A percentile compares a stretch with the other conserved stretches of the same genome.
phyloP scores from a whole-genome alignment of 2,888 invertebrate species.

The Petrolisthes cinctipes region DNA sequence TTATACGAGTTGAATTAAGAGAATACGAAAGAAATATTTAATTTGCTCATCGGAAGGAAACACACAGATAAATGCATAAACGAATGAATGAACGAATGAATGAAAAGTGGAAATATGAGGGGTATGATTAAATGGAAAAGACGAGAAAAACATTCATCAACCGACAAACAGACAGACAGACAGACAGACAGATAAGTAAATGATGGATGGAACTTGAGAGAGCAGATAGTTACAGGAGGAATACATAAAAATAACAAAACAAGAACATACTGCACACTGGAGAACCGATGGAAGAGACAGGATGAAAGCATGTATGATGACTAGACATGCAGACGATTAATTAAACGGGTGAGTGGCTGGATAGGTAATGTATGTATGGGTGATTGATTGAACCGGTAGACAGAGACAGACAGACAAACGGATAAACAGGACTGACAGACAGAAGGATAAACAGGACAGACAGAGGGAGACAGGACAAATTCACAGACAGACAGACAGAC shows the following conservation, averaged over 20 bases:
- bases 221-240: neutral
- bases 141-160: too few species aligned
- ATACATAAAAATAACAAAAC: neutral
- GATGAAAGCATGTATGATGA: neutral
- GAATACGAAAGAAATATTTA: too few species aligned
- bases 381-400: neutral
- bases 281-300: too few species aligned
- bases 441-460: neutral
- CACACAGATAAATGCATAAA: too few species aligned
- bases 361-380: neutral
- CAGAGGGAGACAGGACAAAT: slow-evolving; percentile 5
- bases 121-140: too few species aligned
- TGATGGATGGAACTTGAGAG: neutral
- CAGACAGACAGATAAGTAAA: neutral
- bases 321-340: neutral
- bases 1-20: too few species aligned
- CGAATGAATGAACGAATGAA: too few species aligned
- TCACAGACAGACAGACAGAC: neutral
- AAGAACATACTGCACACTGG: too few species aligned
- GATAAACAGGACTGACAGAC: neutral
- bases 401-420: neutral
- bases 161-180: neutral
- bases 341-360: neutral
- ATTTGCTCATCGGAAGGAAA: too few species aligned
- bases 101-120: too few species aligned